These are phyloP conservation scores for Tinea semifulvella DNA, from an alignment of 2,888 invertebrate species.

Conservation along the genomic window DNA sequence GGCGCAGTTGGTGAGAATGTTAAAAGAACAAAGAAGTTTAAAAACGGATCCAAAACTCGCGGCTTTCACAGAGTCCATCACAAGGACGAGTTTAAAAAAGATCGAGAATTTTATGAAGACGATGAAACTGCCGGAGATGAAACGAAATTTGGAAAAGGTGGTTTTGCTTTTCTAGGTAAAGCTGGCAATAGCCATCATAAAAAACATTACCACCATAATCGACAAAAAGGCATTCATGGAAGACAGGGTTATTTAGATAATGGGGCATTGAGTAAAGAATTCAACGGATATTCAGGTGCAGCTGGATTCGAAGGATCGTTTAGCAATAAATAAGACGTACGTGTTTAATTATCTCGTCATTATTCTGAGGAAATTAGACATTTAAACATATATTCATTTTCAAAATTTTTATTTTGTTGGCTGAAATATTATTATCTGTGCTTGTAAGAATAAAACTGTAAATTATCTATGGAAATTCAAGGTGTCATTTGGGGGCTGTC, in stretches of 20 bases:
- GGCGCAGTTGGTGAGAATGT: conserved; percentile 46
- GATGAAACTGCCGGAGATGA: conserved; percentile 59
- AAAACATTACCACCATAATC: conserved; percentile 44
- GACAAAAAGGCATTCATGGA: conserved; percentile 49
- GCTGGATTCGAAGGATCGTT: conserved; percentile 48
- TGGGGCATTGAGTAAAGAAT: conserved; percentile 57
- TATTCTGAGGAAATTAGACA: background rate
- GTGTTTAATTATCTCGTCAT: no score
- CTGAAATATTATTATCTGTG: background rate
- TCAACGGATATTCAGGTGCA: conserved; percentile 51
- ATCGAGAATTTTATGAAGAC: conserved; percentile 67
- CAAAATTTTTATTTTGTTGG: background rate
- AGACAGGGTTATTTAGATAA: conserved; percentile 57
- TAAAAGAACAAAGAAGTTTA: conserved; percentile 55
- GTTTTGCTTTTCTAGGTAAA: conserved; percentile 44
- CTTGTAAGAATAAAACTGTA: background rate
- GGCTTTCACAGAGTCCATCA: conserved; percentile 68
- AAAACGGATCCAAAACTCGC: conserved; percentile 63
- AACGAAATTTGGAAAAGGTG: conserved; percentile 57
- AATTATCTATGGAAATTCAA: conserved; percentile 2
- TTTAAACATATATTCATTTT: background rate
- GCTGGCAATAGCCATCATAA: conserved; percentile 51
- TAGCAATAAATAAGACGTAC: conserved; percentile 21
- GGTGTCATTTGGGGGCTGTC: conserved; percentile 7
- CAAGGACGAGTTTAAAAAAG: conserved; percentile 69